phyloP scores from a whole-genome alignment of 1,140 invertebrate genomes.

The Wasmannia auropunctata region DNA sequence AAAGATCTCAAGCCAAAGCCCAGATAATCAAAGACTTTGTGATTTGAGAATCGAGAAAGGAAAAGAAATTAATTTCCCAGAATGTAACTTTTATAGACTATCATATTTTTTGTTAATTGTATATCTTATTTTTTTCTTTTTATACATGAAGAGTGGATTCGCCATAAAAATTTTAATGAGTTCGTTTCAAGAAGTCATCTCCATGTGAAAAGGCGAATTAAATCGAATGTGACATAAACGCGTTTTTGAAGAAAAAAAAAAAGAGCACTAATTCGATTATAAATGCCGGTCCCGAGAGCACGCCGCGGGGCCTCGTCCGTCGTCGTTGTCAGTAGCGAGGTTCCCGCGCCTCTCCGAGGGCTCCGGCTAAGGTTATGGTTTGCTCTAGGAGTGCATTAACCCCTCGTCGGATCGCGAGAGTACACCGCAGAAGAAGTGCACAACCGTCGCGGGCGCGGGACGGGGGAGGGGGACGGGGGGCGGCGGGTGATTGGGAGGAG shows the following conservation, averaged over 20 bases:
- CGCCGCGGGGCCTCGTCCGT: not conserved
- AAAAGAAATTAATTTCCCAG: not conserved
- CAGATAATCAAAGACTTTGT: not conserved
- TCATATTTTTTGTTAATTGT: not conserved
- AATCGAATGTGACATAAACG: not conserved
- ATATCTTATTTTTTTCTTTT: not conserved
- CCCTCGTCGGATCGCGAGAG: constrained; percentile 74
- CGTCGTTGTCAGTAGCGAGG: constrained; percentile 38
- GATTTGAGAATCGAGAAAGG: not conserved
- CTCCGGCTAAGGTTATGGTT: constrained; percentile 72
- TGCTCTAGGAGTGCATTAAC: constrained; percentile 84
- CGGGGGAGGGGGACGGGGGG: not conserved
- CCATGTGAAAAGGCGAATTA: not conserved
- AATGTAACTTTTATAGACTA: not conserved
- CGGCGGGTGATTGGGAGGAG: constrained; percentile 28
- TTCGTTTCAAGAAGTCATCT: not conserved
- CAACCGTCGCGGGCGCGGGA: constrained; percentile 58
- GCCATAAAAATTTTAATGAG: not conserved
- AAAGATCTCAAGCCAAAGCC: not conserved
- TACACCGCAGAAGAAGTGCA: constrained; percentile 76
- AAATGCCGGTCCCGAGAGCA: constrained; percentile 31
- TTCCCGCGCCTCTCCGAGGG: constrained; percentile 65
- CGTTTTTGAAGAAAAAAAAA: not conserved
- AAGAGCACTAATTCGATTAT: not conserved
- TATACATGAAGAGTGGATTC: not conserved